These are phyloP conservation scores for Gisinianus flammeolus DNA, from an alignment of 2,888 invertebrate genomes.

Conservation along the genomic window DNA sequence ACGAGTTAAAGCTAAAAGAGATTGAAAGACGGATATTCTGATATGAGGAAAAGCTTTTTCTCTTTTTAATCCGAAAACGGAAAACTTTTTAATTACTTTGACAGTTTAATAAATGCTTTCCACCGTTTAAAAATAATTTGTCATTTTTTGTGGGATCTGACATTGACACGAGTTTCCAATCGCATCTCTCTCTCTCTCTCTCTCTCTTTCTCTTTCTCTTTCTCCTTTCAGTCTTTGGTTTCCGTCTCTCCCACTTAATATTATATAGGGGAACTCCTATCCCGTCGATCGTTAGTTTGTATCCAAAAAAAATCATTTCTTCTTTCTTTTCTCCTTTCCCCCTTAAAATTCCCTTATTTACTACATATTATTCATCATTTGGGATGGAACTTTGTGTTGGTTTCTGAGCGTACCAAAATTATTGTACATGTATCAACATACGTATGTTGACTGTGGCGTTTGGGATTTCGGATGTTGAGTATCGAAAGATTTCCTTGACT, in stretches of 20 bases:
- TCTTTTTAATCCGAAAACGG: slow-evolving; percentile 25
- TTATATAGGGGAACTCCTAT: neutral
- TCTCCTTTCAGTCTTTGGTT: neutral
- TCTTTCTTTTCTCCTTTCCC: neutral
- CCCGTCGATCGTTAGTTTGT: neutral
- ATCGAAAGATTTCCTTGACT: no score
- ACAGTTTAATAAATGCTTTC: slow-evolving; percentile 53
- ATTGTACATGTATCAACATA: no score
- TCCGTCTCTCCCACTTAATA: neutral
- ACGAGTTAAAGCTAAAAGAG: neutral
- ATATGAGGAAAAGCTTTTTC: neutral
- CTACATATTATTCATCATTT: no score
- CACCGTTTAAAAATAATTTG: slow-evolving; percentile 57
- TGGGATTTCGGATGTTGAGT: no score
- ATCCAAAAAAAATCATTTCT: neutral
- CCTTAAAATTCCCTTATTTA: no score
- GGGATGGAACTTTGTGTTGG: no score
- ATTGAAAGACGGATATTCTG: neutral
- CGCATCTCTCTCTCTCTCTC: slow-evolving; percentile 41
- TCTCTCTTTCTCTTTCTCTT: slow-evolving; percentile 28
- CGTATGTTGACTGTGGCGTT: no score
- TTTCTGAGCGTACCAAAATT: no score
- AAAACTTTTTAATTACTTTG: slow-evolving; percentile 54
- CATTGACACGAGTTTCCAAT: slow-evolving; percentile 55
- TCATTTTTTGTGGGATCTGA: slow-evolving; percentile 57